Evolutionary conservation across 30 jellyfish, hydroid and myxozoan species (phyloP).

Genomic region (Aurelia aurita): DNA sequence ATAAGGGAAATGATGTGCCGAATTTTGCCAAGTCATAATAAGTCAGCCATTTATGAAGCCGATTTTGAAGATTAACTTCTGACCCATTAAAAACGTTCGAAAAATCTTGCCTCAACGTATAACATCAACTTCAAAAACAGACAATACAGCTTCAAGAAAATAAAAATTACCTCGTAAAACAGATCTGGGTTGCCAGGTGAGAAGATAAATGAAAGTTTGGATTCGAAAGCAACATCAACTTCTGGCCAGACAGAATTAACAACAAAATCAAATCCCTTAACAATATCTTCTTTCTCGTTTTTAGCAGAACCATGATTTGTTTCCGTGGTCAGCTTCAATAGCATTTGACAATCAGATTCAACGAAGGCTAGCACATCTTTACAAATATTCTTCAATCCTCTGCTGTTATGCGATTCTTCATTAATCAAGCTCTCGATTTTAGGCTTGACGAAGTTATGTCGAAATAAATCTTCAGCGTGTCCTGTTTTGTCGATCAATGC

Average conservation of each 20-base stretch:
- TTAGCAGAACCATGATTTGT: slow-evolving; percentile 7
- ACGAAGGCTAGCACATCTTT: slow-evolving; percentile 56
- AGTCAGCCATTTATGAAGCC: no score
- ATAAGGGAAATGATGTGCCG: no score
- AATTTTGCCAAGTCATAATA: no score
- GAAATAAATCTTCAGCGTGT: slow-evolving; percentile 92
- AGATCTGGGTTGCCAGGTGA: slow-evolving; percentile 97
- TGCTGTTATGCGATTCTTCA: slow-evolving; percentile 51
- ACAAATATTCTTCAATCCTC: slow-evolving; percentile 72
- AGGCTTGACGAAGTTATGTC: slow-evolving; percentile 80
- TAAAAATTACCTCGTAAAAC: slow-evolving; percentile 67
- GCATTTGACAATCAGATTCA: slow-evolving; percentile 59
- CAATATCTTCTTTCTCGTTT: slow-evolving; percentile 60
- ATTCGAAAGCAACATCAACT: slow-evolving; percentile 80
- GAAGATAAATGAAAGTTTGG: slow-evolving; percentile 74
- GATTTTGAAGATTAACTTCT: no score
- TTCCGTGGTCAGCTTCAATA: slow-evolving; percentile 76
- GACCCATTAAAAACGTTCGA: no score
- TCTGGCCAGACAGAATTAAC: slow-evolving; percentile 94
- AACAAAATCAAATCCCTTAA: slow-evolving; percentile 88
- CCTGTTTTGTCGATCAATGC: slow-evolving; percentile 89
- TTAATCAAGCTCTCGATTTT: slow-evolving; percentile 47
- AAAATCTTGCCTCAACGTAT: no score
- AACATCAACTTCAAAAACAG: no score
- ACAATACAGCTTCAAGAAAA: not conserved